Conservation (phyloP, 2,888 invertebrate species). For the Vesta saturnalis region DNA sequence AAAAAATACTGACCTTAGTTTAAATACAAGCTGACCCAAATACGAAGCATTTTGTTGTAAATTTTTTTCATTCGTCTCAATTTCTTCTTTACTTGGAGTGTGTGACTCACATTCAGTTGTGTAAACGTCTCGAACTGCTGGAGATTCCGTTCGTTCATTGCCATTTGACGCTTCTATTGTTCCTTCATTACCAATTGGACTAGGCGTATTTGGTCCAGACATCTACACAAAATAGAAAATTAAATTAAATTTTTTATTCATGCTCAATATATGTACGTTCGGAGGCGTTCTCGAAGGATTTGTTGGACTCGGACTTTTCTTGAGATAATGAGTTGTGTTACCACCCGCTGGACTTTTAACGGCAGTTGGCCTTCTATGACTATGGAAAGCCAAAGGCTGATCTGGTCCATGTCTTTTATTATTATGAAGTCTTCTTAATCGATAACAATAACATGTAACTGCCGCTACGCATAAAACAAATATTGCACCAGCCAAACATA, state of each 20-base stretch:
- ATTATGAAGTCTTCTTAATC: slow-evolving; percentile 63
- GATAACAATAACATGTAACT: slow-evolving; percentile 73
- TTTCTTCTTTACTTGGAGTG: slow-evolving; percentile 66
- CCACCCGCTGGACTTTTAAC: slow-evolving; percentile 88
- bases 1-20: slow-evolving; percentile 76
- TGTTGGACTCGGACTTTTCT: slow-evolving; percentile 93
- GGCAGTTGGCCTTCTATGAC: slow-evolving; percentile 79
- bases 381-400: slow-evolving; percentile 72
- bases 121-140: slow-evolving; percentile 60
- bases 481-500: slow-evolving; percentile 70
- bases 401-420: slow-evolving; percentile 68
- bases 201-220: slow-evolving; percentile 60
- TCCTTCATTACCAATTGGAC: slow-evolving; percentile 56
- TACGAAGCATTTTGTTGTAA: slow-evolving; percentile 70
- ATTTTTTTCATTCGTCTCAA: slow-evolving; percentile 70
- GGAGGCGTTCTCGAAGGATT: slow-evolving; percentile 67
- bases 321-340: slow-evolving; percentile 76
- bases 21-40: slow-evolving; percentile 90
- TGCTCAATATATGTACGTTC: too few relatives aligned
- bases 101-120: slow-evolving; percentile 63
- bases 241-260: too few relatives aligned
- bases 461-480: slow-evolving; percentile 69
- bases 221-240: slow-evolving; percentile 48
- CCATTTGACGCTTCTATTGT: slow-evolving; percentile 57
- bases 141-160: slow-evolving; percentile 49